Percentiles rank a stretch among this genome's conserved stretches.
Evolutionary conservation across 2,113 vertebrate species (phyloP).

Genomic region (Syngnathus typhle): DNA sequence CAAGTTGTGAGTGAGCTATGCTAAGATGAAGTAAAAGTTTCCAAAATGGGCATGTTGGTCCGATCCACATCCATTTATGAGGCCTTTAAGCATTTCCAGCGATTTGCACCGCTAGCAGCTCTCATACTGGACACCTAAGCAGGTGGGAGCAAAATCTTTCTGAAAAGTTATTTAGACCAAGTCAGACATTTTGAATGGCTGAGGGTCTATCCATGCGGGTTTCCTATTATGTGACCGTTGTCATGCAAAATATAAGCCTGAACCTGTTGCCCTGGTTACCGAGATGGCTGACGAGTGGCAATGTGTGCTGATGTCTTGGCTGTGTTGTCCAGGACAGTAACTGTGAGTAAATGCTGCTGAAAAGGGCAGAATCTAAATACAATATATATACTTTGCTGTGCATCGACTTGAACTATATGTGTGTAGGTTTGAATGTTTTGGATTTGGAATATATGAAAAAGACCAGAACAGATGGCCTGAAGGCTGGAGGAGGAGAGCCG

Average conservation of each 20-base stretch:
- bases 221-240: not conserved
- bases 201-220: not conserved
- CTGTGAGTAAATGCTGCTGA: constrained; percentile 42
- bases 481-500: constrained; percentile 43
- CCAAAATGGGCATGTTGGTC: not conserved
- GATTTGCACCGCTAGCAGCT: not conserved
- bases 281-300: not conserved
- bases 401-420: constrained; percentile 11
- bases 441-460: constrained; percentile 29
- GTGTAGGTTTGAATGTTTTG: constrained; percentile 12
- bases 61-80: not conserved
- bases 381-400: constrained; percentile 31
- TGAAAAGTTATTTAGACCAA: not conserved
- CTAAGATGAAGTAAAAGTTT: constrained; percentile 6
- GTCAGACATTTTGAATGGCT: not conserved
- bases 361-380: constrained; percentile 32
- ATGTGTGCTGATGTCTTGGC: not conserved
- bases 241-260: not conserved
- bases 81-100: not conserved
- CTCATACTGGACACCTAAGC: not conserved
- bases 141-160: not conserved
- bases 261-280: not conserved
- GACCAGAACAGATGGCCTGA: constrained; percentile 46
- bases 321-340: constrained; percentile 41
- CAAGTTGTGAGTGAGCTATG: constrained; percentile 41